Evolutionary conservation across 2,113 vertebrate genomes (phyloP), one percentile per base, ranked within the genome.

Genomic region (Pogonocichla stellata): DNA sequence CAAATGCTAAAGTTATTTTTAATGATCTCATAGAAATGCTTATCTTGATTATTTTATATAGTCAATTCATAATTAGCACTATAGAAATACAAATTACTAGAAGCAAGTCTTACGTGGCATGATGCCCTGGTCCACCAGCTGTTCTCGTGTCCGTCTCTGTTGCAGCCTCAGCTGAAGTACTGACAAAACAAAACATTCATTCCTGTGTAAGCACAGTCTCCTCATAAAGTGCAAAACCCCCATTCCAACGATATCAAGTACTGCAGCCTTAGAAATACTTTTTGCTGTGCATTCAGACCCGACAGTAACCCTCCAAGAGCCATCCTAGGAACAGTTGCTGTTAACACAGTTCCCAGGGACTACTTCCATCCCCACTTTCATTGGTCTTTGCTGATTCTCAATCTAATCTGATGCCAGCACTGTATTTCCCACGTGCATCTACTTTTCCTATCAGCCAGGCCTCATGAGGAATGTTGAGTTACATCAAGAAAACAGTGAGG

Each of bases 61-160:
- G 42, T 48, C 36, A 26, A 29, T 50, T 65, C 10, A 31, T 25
- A 56, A 69, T 61, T 23, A 42, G 72, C 19, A 57, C 36, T 51
- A 22, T 0, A 72, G 45, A 19, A 38, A 43, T 15, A 79, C 40
- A 62, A n/a, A 62, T 33, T 18, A 69, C 45, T 83, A n/a, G 24
- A 54, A 73, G 80, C 14, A 48, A 97, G 22, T 73, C 99, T 99
- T 98, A 99, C 99, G 99, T 94, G 99, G 99, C 99, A 99, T 99
- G 98, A 99, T 99, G 98, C 99, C 99, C 97, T 99, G 99, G 97
- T 99, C 99, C 97, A 99, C 99, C 77, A 99, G 99, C 92, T 99
- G 99, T 86, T 99, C 99, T 86, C 99, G 98, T n/a, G 98, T 99
- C 89, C 99, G 98, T 94, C 99, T 98, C 93, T 99, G 99, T 79